Base-by-base conservation (phyloP, 2,888 invertebrate genomes). In the Julus scanicus region DNA sequence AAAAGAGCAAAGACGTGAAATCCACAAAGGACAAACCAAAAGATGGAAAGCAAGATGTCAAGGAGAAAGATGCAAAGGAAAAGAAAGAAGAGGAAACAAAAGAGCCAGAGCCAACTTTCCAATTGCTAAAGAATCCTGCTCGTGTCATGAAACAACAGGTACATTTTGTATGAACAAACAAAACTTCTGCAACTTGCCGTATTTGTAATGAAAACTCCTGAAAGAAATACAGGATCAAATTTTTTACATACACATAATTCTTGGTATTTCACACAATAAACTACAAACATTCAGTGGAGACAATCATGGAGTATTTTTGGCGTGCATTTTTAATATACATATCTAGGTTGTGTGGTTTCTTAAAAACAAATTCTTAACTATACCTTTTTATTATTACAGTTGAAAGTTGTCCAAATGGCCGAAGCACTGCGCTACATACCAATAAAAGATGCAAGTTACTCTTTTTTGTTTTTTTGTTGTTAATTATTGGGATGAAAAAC, bases 71-170 rank as follows among this genome's bases (percentile, higher is more conserved):
- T 89, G 92, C 92, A 89, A 92, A 92, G 48, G 92, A 92, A 86
- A 93, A 93, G 89, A 93, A 94, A 89, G 93, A 94, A 89, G 93
- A 94, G 90, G 93, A 93, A 90, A 94, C 94, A 92, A 96, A 97
- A 91, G 92, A 92, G 88, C 93, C 93, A 71, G 99, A 99, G 91
- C 96, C 98, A 0, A 95, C 93, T 89, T 98, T 96, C 93, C 98
- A 98, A 93, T 95, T 98, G 90, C 93, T 99, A 84, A 95, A 95
- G 91, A 99, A 99, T 93, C 99, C 99, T 0, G 98, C 98, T 0
- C 95, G 99, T 88, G 95, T 97, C 0, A 95, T 99, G 94, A 95
- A 98, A 90, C 97, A 97, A 91, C 99, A 99, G 92, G 92, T 93
- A 87, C 48, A 13, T 15, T 80, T 80, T 80, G 11, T 80, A 15